Evolutionary conservation across 2,113 vertebrate species (phyloP).

Genomic region (Pristiophorus japonicus): DNA sequence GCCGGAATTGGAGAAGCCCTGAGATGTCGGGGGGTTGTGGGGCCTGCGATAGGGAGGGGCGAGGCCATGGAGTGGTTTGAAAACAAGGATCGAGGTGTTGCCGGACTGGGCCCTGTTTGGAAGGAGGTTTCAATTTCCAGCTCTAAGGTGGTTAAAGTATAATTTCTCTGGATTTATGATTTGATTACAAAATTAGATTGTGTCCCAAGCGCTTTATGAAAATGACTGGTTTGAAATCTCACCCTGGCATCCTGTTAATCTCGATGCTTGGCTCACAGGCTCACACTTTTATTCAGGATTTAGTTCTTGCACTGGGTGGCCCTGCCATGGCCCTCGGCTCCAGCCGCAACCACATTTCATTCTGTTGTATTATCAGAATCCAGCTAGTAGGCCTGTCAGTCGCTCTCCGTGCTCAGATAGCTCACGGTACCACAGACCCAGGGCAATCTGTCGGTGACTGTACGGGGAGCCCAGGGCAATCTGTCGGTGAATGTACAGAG

Average conservation of each 20-base stretch:
- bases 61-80: too few species aligned
- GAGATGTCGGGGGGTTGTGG: too few species aligned
- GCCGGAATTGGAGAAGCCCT: too few species aligned
- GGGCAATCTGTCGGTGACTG: too few species aligned
- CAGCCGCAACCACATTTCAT: not conserved
- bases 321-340: not conserved
- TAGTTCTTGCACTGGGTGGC: not conserved
- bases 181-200: not conserved
- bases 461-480: too few species aligned
- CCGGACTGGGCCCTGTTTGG: not conserved
- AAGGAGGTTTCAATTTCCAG: not conserved
- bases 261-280: not conserved
- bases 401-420: not conserved
- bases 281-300: not conserved
- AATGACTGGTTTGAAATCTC: not conserved
- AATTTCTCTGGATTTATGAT: not conserved
- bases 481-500: too few species aligned
- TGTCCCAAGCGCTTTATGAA: not conserved
- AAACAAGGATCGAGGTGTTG: too few species aligned
- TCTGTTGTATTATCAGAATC: not conserved
- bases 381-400: not conserved
- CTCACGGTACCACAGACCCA: too few species aligned
- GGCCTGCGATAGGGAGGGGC: too few species aligned
- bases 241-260: not conserved
- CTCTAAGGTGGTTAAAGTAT: not conserved